Conservation (phyloP, 2,888 invertebrate genomes). For the Lampropteryx suffumata region DNA sequence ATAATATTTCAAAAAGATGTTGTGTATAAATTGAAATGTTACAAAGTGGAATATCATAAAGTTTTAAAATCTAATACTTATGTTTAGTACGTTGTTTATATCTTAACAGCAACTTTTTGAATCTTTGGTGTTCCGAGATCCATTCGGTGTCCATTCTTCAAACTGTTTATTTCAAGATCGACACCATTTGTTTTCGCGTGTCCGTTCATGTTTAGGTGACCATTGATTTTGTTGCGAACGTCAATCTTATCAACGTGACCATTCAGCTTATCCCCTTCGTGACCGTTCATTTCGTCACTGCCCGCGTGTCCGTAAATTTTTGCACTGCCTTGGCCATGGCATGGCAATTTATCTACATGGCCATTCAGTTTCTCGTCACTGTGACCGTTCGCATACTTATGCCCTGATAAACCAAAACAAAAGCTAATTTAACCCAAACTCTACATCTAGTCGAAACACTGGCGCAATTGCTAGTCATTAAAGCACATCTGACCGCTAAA, state of each 20-base stretch:
- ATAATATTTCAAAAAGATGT: constrained; percentile 35
- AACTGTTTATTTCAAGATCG: constrained; percentile 40
- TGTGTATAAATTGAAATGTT: constrained; percentile 37
- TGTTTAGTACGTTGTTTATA: constrained; percentile 38
- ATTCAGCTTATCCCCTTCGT: constrained; percentile 42
- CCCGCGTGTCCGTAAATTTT: constrained; percentile 34
- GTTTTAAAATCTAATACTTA: constrained; percentile 54
- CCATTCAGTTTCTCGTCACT: constrained; percentile 38
- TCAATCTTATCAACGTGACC: constrained; percentile 34
- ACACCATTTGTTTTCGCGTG: constrained; percentile 41
- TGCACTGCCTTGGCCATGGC: constrained; percentile 30
- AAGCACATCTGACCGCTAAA: constrained; percentile 36
- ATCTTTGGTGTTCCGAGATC: constrained; percentile 77
- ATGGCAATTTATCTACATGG: constrained; percentile 34
- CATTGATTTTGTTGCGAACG: constrained; percentile 40
- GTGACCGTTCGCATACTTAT: constrained; percentile 52
- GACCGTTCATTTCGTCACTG: constrained; percentile 41
- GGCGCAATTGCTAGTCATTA: constrained; percentile 67
- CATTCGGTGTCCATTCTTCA: constrained; percentile 55
- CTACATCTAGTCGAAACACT: constrained; percentile 49
- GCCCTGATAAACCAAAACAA: constrained; percentile 73
- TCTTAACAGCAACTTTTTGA: constrained; percentile 73
- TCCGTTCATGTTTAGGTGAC: constrained; percentile 35
- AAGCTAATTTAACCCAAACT: constrained; percentile 49
- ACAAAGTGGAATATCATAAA: constrained; percentile 69